Percentiles rank a stretch among this genome's conserved stretches.
Evolutionary conservation across 2,888 invertebrate species (phyloP).

Genomic region (Euzetes globulus): DNA sequence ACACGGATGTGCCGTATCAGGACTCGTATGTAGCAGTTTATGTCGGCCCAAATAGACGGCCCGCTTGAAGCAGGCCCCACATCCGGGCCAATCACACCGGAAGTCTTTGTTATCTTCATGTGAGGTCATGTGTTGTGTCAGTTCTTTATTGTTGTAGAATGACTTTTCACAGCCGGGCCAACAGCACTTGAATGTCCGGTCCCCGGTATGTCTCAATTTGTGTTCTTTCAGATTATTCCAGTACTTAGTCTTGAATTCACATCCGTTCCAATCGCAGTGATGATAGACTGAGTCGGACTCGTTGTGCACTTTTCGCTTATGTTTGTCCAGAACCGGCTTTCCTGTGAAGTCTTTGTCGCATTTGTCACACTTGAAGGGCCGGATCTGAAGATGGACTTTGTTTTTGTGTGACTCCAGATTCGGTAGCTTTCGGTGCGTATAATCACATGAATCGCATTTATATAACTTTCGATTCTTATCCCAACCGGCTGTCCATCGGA

Average conservation of each 20-base stretch:
- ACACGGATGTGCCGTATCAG: neutral
- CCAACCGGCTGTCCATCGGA: neutral
- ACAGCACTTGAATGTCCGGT: neutral
- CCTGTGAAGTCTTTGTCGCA: constrained; percentile 1
- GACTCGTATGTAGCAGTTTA: neutral
- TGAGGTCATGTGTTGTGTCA: neutral
- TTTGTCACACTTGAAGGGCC: constrained; percentile 12
- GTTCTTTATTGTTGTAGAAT: neutral
- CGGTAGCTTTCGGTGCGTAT: constrained; percentile 1
- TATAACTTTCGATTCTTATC: neutral
- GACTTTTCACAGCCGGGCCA: neutral
- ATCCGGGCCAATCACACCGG: constrained; percentile 7
- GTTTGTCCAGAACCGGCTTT: neutral
- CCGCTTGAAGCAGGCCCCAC: neutral
- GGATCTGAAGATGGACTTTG: neutral
- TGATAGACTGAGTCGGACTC: neutral
- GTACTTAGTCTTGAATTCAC: neutral
- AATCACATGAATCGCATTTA: constrained; percentile 13
- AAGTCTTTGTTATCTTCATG: neutral
- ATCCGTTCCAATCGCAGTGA: constrained; percentile 5
- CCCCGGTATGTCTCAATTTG: neutral
- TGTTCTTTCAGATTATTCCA: constrained; percentile 1
- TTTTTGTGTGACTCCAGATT: constrained; percentile 4
- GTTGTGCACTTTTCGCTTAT: neutral
- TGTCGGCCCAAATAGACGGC: neutral